phyloP scores from a whole-genome alignment of 2,113 vertebrate species.

The Leuciscus idus region DNA sequence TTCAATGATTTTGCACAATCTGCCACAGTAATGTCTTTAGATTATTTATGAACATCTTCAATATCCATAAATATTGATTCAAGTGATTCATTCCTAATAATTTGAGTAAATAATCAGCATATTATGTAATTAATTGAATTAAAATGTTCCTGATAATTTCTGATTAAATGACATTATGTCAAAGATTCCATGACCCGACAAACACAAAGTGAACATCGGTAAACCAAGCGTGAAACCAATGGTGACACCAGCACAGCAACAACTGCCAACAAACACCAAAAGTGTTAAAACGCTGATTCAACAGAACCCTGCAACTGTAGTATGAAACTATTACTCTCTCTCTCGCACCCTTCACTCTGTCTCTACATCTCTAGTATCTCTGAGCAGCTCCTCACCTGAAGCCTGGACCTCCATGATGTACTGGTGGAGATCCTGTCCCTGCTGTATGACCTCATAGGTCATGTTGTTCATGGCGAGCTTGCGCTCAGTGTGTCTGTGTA shows the following conservation, averaged over 20 bases:
- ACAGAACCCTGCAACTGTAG: background rate
- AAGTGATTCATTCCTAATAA: background rate
- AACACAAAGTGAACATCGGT: background rate
- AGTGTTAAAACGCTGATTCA: background rate
- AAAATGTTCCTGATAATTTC: background rate
- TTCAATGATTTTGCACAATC: background rate
- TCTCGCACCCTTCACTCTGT: background rate
- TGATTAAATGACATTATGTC: background rate
- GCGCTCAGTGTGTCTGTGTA: constrained; percentile 89
- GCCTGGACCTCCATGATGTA: constrained; percentile 97
- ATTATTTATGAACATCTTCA: background rate
- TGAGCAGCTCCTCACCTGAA: constrained; percentile 79
- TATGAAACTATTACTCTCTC: background rate
- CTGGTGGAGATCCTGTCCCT: constrained; percentile 97
- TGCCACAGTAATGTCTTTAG: background rate
- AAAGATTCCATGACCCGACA: background rate
- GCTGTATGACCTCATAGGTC: constrained; percentile 97
- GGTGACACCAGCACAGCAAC: background rate
- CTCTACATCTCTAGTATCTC: background rate
- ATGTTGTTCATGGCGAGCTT: constrained; percentile 97
- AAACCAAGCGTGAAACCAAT: background rate
- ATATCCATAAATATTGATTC: background rate
- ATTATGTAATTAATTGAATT: background rate
- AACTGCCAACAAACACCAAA: constrained; percentile 7
- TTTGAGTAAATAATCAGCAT: background rate